Evolutionary conservation across 2,113 vertebrate genomes (phyloP).

Genomic region (Vulpes lagopus): DNA sequence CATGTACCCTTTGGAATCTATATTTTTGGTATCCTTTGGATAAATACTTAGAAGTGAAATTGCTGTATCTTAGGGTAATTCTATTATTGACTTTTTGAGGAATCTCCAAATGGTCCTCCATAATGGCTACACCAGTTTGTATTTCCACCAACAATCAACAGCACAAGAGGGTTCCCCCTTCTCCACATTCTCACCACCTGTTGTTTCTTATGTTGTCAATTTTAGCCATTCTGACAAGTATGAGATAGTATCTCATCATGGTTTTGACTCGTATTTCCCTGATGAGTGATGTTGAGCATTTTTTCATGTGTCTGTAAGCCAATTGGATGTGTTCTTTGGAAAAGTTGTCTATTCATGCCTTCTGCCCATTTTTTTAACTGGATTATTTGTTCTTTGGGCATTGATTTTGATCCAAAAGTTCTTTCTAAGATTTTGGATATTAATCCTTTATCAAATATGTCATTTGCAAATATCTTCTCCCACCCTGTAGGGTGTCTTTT

Average conservation of each 20-base stretch:
- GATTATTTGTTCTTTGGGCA: background rate
- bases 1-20: background rate
- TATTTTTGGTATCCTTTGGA: background rate
- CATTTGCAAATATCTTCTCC: background rate
- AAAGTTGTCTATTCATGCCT: background rate
- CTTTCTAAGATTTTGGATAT: background rate
- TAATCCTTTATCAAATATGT: background rate
- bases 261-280: too few relatives aligned
- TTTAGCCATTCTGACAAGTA: background rate
- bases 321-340: background rate
- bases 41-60: background rate
- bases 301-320: background rate
- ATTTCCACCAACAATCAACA: background rate
- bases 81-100: background rate
- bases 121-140: background rate
- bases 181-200: background rate
- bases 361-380: background rate
- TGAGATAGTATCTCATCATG: too few relatives aligned
- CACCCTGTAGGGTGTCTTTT: background rate
- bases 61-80: background rate
- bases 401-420: background rate
- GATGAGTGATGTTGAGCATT: too few relatives aligned
- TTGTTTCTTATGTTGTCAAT: background rate
- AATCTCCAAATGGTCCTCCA: background rate
- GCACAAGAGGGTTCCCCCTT: background rate